These are phyloP conservation scores for Drymonia ruficornis DNA, from an alignment of 2,888 invertebrate species.

Conservation along the genomic window DNA sequence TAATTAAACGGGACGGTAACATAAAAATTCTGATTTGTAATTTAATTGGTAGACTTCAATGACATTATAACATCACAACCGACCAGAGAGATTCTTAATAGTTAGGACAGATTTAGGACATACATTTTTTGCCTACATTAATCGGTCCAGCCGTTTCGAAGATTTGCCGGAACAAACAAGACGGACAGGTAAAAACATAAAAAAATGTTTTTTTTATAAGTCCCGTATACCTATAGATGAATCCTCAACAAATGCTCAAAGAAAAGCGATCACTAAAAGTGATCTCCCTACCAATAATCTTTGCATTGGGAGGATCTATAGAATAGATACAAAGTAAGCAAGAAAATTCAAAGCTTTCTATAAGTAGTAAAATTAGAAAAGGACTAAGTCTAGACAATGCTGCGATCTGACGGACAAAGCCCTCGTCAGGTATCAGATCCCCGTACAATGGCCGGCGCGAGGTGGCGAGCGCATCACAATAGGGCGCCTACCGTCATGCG, in stretches of 20 bases:
- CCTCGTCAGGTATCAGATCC: slow-evolving; percentile 39
- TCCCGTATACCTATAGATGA: too few relatives aligned
- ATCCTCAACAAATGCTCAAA: too few relatives aligned
- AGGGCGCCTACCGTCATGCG: slow-evolving; percentile 33
- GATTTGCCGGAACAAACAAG: too few relatives aligned
- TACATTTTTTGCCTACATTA: too few relatives aligned
- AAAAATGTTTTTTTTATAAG: too few relatives aligned
- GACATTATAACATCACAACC: not conserved
- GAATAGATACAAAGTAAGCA: too few relatives aligned
- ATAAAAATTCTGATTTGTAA: not conserved
- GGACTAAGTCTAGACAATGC: slow-evolving; percentile 22
- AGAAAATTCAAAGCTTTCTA: not conserved
- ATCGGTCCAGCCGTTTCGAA: too few relatives aligned
- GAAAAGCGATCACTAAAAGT: too few relatives aligned
- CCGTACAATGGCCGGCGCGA: slow-evolving; percentile 58
- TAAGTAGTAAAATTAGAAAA: slow-evolving; percentile 6
- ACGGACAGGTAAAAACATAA: too few relatives aligned
- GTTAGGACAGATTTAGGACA: too few relatives aligned
- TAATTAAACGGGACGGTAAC: not conserved
- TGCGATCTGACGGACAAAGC: slow-evolving; percentile 20
- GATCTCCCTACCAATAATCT: too few relatives aligned
- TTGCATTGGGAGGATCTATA: too few relatives aligned
- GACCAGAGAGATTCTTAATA: not conserved
- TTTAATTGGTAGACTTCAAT: not conserved
- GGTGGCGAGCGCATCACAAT: slow-evolving; percentile 63